Conservation (phyloP, 2,888 invertebrate species). For the Aspidiotus destructor region DNA sequence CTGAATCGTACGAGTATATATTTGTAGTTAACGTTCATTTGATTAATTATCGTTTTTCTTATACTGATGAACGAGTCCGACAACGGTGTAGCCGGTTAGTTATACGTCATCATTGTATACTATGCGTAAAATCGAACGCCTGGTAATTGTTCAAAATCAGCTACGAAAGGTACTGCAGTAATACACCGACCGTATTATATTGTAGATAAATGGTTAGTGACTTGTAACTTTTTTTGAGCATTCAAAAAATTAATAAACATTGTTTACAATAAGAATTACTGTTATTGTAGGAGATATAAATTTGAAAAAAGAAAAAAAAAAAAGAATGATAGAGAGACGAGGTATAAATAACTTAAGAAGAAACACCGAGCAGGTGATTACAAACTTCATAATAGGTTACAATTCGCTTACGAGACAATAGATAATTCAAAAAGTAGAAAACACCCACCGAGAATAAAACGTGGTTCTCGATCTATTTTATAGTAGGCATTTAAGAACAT, state of each 20-base stretch:
- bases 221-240: conserved; percentile 35
- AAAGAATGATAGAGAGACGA: neutral
- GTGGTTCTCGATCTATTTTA: too few relatives aligned
- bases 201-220: conserved; percentile 34
- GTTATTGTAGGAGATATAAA: conserved; percentile 18
- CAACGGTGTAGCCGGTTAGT: neutral
- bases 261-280: conserved; percentile 31
- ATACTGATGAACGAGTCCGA: neutral
- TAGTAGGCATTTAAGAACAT: too few relatives aligned
- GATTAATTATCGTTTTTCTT: conserved; percentile 18
- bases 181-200: conserved; percentile 21
- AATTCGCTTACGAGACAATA: conserved; percentile 17
- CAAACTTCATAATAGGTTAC: conserved; percentile 7
- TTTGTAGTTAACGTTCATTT: conserved; percentile 19
- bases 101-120: conserved; percentile 13
- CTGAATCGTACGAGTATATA: neutral
- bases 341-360: conserved; percentile 1
- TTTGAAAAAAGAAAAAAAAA: conserved; percentile 8
- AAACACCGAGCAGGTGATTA: conserved; percentile 18
- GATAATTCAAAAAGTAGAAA: conserved; percentile 8
- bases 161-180: conserved; percentile 7
- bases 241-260: conserved; percentile 35
- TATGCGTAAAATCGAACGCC: conserved; percentile 26
- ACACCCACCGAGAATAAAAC: neutral
- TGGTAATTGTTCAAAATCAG: conserved; percentile 33